Conservation (phyloP, 2,888 invertebrate species). For the Drosophila sordidula region DNA sequence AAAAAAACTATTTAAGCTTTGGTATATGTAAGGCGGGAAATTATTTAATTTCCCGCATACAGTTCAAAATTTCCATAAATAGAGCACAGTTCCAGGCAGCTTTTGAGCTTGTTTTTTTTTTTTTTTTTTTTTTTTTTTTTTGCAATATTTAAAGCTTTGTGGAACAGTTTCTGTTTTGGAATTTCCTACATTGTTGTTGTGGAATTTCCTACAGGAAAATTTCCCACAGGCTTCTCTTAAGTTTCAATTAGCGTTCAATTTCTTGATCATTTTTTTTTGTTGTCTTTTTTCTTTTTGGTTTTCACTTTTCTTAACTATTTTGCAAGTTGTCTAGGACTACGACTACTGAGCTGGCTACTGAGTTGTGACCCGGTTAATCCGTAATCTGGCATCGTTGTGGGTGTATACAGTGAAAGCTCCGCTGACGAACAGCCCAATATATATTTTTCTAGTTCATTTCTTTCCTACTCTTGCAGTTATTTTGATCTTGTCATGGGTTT, state of each 20-base stretch:
- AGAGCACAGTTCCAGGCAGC: constrained; percentile 7
- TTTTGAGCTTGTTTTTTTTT: not conserved
- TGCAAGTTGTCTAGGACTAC: constrained; percentile 15
- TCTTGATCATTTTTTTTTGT: not conserved
- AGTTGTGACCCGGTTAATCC: constrained; percentile 1
- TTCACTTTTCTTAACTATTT: not conserved
- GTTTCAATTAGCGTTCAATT: not conserved
- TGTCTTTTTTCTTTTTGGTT: not conserved
- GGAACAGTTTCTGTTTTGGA: too few relatives aligned
- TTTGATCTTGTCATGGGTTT: too few relatives aligned
- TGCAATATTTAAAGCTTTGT: too few relatives aligned
- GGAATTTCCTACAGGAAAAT: too few relatives aligned
- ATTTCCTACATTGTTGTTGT: too few relatives aligned
- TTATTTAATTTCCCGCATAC: constrained; percentile 33
- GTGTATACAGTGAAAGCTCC: not conserved
- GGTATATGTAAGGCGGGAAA: constrained; percentile 69
- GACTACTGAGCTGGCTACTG: constrained; percentile 24
- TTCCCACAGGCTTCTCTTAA: not conserved
- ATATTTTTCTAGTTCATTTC: not conserved
- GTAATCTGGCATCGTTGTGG: constrained; percentile 14
- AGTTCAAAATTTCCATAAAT: constrained; percentile 40
- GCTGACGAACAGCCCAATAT: not conserved
- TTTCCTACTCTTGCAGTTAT: not conserved
- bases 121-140: too few relatives aligned
- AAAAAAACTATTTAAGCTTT: constrained; percentile 64